These are phyloP conservation scores for Lytechinus pictus DNA, from an alignment of 35 echinoderm and acorn worm species.

Conservation along the genomic window DNA sequence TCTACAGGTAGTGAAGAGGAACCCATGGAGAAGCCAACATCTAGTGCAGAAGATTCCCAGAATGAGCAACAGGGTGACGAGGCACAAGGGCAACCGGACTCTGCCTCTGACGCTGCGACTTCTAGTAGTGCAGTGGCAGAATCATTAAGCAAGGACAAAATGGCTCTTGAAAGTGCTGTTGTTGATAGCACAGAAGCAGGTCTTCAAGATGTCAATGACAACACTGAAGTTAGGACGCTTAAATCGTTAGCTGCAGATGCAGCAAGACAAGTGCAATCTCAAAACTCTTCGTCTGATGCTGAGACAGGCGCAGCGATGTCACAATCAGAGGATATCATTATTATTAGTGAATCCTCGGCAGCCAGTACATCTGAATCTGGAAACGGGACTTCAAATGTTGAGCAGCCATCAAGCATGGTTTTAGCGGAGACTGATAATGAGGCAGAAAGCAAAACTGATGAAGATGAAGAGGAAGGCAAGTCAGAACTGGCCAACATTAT, in stretches of 20 bases:
- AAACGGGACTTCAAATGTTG: constrained; percentile 5
- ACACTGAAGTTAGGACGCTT: not conserved
- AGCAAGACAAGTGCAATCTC: not conserved
- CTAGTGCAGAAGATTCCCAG: constrained; percentile 3
- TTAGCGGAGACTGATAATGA: not conserved
- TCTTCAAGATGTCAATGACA: not conserved
- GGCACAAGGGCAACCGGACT: not conserved
- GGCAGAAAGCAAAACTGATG: constrained; percentile 10
- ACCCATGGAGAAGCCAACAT: constrained; percentile 20
- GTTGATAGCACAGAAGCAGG: not conserved
- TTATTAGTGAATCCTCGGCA: no score
- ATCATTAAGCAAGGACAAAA: not conserved
- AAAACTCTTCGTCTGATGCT: not conserved
- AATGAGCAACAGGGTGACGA: constrained; percentile 25
- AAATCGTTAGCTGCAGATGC: constrained; percentile 9
- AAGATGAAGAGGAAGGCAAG: not conserved
- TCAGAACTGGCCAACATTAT: constrained; percentile 61
- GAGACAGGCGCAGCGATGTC: not conserved
- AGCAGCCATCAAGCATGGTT: not conserved
- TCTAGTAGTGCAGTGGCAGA: not conserved
- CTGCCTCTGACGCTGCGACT: constrained; percentile 29
- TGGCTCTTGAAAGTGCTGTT: not conserved
- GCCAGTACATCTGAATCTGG: constrained; percentile 13
- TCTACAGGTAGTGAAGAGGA: constrained; percentile 30
- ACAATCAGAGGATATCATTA: not conserved